Base-by-base conservation (phyloP, 2,113 vertebrate genomes). In the Oxyura jamaicensis region DNA sequence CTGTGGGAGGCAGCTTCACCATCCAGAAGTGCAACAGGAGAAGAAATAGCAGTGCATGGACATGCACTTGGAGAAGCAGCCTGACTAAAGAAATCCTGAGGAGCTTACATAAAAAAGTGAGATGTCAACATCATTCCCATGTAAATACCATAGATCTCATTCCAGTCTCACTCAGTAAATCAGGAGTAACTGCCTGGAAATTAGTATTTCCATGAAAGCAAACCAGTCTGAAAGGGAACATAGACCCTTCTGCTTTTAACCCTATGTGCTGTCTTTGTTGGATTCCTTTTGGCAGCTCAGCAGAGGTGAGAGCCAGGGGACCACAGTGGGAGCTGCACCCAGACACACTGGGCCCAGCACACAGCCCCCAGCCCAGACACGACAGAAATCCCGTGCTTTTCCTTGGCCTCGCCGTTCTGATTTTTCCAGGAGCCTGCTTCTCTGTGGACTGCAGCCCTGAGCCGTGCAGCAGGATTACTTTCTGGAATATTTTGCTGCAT, bases 1-100 rank as follows among this genome's bases (percentile, higher is more conserved):
- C 72, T 8, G 3, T 39, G 48, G 50, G 76, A 46, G 62, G 59
- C 58, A 69, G 59, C 44, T 74, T 59, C n/a, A 5, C 25, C 0
- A 0, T 4, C 26, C 20, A 21, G 36, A 90, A n/a, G 22, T 22
- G 31, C 56, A 76, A 6, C 0, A 0, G 41, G 46, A 89, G 42
- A 29, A 20, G 10, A 60, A 74, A 72, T 1, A 20, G 19, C 3
- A 29, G 14, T 10, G 67, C 36, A 16, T 42, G n/a, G 13, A 19
- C 68, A 26, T 8, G n/a, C 26, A 31, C 41, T 29, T 35, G 25
- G 25, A 73, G 53, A 83, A 53, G 4, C 3, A 5, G 8, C 14
- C 50, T 58, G 26, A 48, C 22, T 66, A 58, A 56, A 80, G 42
- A 65, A 65, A 56, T 23, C 39, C 16, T 25, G 7, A 86, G 53